Evolutionary conservation across 2,888 invertebrate genomes (phyloP).

Genomic region (Drosophila bunnanda): DNA sequence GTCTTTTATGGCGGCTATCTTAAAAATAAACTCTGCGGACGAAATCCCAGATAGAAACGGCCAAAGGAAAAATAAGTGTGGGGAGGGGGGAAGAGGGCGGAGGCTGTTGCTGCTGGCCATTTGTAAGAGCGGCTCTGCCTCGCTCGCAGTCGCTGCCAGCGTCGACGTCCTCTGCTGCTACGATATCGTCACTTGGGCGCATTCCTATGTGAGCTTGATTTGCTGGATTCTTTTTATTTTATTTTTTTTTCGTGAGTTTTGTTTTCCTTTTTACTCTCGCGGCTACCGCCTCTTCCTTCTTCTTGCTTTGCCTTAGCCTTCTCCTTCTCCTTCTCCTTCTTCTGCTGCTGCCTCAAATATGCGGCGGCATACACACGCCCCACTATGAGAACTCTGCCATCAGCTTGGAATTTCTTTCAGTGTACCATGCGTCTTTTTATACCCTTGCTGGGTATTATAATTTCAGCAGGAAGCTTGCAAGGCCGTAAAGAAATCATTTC

Average conservation of each 20-base stretch:
- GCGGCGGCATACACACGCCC: conserved; percentile 62
- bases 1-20: conserved; percentile 20
- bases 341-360: conserved; percentile 64
- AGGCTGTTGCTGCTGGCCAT: conserved; percentile 71
- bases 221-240: conserved; percentile 82
- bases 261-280: conserved; percentile 48
- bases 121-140: conserved; percentile 60
- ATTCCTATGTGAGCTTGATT: conserved; percentile 84
- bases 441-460: no score
- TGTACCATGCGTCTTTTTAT: conserved; percentile 54
- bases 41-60: conserved; percentile 20
- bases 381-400: conserved; percentile 49
- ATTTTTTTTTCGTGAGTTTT: conserved; percentile 68
- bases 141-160: background rate
- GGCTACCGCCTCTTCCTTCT: conserved; percentile 23
- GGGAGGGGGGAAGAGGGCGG: conserved; percentile 11
- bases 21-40: conserved; percentile 29
- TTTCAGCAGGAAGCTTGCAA: no score
- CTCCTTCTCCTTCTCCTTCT: conserved; percentile 14
- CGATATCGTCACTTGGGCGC: conserved; percentile 84
- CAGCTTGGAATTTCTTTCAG: conserved; percentile 68
- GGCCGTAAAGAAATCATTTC: no score
- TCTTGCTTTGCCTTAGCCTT: background rate
- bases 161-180: conserved; percentile 73
- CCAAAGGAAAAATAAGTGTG: background rate